phyloP scores from a whole-genome alignment of 92 coral and sea anemone species.

The Actinernus sp. region DNA sequence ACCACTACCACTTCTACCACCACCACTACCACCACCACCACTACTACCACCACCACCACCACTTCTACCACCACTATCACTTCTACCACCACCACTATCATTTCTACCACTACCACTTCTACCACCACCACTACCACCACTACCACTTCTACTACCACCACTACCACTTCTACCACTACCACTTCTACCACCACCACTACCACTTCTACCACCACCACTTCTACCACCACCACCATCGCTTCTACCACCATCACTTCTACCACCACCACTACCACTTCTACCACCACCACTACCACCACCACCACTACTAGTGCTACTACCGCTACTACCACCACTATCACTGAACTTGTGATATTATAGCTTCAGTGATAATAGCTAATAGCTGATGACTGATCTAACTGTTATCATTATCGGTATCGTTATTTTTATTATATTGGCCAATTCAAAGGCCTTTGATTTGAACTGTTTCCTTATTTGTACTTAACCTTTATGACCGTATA shows the following conservation, averaged over 20 bases:
- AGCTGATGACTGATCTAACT: too few relatives aligned
- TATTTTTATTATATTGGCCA: too few relatives aligned
- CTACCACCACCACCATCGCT: neutral
- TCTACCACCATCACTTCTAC: too few relatives aligned
- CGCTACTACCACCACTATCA: neutral
- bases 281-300: constrained; percentile 4
- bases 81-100: constrained; percentile 1
- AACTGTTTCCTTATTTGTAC: neutral
- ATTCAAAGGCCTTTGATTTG: neutral
- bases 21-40: constrained; percentile 4
- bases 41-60: constrained; percentile 4
- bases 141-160: constrained; percentile 1
- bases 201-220: constrained; percentile 1
- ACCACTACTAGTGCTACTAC: too few relatives aligned
- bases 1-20: constrained; percentile 2
- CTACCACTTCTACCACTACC: constrained; percentile 2
- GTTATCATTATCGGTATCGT: too few relatives aligned
- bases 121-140: constrained; percentile 4
- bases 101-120: neutral
- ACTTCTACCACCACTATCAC: constrained; percentile 1
- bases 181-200: constrained; percentile 1
- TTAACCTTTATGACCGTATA: constrained; percentile 19
- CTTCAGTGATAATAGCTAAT: too few relatives aligned
- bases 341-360: neutral
- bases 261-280: constrained; percentile 1